These are phyloP conservation scores for Hylia prasina DNA, from an alignment of 2,113 vertebrate species.

Conservation along the genomic window DNA sequence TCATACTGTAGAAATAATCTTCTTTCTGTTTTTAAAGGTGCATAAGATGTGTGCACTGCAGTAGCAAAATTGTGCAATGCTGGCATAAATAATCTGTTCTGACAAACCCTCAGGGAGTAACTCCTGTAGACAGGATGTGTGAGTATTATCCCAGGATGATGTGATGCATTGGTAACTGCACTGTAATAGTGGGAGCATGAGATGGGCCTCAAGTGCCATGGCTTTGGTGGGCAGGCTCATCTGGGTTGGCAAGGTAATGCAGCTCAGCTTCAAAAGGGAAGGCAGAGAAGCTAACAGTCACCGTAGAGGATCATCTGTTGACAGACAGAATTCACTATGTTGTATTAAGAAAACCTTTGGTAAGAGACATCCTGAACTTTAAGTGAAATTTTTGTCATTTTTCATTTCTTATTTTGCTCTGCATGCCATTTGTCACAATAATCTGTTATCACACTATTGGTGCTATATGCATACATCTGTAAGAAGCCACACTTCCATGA, in stretches of 20 bases:
- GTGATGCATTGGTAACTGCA: background rate
- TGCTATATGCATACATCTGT: background rate
- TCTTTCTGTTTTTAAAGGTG: background rate
- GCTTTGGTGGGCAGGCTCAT: background rate
- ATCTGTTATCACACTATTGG: background rate
- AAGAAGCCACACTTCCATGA: background rate
- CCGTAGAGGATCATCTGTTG: background rate
- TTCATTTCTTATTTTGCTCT: background rate
- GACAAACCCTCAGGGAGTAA: conserved; percentile 10
- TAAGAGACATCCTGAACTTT: background rate
- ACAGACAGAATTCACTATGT: background rate
- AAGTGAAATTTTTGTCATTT: background rate
- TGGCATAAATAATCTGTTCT: conserved; percentile 21
- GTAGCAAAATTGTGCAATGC: conserved; percentile 2
- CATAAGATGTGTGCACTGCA: background rate
- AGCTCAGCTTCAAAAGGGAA: background rate
- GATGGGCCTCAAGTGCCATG: background rate
- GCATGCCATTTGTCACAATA: background rate
- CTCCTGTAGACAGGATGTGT: background rate
- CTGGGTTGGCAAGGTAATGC: background rate
- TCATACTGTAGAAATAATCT: background rate
- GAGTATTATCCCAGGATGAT: background rate
- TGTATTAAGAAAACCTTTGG: background rate
- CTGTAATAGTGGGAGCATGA: background rate
- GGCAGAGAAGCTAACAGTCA: background rate